A percentile compares a stretch with the other conserved stretches of the same genome.
phyloP scores from a whole-genome alignment of 2,113 vertebrate species.

The Rostratula benghalensis region DNA sequence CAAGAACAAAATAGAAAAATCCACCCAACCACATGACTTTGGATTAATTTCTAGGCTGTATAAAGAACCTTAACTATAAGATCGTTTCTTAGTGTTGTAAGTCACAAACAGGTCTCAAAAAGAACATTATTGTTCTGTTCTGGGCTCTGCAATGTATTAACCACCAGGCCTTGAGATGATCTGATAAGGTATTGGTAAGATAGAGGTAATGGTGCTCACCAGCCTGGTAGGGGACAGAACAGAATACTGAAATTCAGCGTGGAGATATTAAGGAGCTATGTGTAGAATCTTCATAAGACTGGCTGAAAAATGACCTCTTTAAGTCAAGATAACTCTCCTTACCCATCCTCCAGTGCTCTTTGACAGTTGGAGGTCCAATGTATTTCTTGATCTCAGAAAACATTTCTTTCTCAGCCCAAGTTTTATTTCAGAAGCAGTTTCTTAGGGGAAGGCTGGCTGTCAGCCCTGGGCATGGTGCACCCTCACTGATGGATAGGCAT shows the following conservation, averaged over 20 bases:
- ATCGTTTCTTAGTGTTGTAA: neutral
- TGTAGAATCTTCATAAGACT: neutral
- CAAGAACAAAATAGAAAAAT: neutral
- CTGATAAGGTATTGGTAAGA: neutral
- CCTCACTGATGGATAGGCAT: neutral
- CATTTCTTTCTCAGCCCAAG: neutral
- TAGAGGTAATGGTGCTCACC: neutral
- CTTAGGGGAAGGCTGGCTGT: neutral
- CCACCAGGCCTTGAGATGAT: neutral
- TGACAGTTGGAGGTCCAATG: neutral
- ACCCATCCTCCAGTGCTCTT: neutral
- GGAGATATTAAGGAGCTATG: neutral
- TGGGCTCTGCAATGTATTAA: neutral
- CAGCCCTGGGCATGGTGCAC: neutral
- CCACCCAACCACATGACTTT: neutral
- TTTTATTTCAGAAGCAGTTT: neutral
- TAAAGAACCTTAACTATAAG: neutral
- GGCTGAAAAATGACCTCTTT: neutral
- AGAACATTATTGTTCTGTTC: neutral
- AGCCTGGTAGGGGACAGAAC: neutral
- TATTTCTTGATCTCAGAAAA: neutral
- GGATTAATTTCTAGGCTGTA: neutral
- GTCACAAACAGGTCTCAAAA: neutral
- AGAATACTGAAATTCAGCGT: neutral
- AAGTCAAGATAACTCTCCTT: neutral